These are phyloP conservation scores for Helarctos malayanus DNA, from an alignment of 2,797 vertebrate genomes.

Conservation along the genomic window DNA sequence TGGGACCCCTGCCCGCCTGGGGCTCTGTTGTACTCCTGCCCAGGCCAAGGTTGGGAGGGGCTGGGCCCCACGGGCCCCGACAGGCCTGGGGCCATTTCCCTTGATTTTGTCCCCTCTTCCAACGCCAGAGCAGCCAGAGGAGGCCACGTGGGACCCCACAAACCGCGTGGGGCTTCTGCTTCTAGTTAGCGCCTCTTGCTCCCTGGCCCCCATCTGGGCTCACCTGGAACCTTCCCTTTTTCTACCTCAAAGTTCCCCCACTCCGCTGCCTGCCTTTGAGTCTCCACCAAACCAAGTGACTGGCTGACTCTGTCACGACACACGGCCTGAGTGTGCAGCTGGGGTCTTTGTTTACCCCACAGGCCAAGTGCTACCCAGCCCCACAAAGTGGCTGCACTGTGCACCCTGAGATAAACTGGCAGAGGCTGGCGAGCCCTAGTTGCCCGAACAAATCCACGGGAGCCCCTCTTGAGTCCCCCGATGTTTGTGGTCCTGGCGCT, in stretches of 20 bases:
- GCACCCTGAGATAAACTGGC: background rate
- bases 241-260: accelerated
- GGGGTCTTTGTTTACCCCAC: background rate
- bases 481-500: background rate
- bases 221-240: background rate
- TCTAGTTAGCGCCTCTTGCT: background rate
- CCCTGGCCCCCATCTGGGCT: background rate
- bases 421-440: background rate
- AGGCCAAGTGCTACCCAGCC: background rate
- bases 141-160: no score
- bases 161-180: accelerated
- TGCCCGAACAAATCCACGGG: background rate
- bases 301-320: background rate
- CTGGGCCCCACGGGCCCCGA: background rate
- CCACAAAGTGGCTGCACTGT: background rate
- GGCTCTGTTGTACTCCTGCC: background rate
- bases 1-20: accelerated
- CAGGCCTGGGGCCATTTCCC: background rate
- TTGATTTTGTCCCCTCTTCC: background rate
- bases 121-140: background rate
- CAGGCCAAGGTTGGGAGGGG: background rate
- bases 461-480: background rate
- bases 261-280: background rate
- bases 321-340: background rate
- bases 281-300: background rate